phyloP scores from a whole-genome alignment of 2,797 vertebrate species.

The Sarcophilus harrisii region DNA sequence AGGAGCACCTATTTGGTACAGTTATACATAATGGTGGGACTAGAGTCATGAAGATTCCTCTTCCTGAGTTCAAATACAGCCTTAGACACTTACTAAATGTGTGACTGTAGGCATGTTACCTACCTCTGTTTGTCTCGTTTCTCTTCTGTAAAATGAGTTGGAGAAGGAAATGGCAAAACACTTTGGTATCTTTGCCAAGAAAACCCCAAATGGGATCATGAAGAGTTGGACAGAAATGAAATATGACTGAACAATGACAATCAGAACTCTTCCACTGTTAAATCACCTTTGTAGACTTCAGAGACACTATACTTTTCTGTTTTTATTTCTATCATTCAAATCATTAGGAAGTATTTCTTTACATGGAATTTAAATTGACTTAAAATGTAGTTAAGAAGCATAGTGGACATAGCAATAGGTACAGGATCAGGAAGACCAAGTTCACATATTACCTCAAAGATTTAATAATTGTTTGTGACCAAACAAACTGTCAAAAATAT shows the following conservation, averaged over 20 bases:
- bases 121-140: not conserved
- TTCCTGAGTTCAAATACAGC: not conserved
- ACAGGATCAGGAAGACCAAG: not conserved
- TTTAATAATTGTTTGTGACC: too few species aligned
- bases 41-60: not conserved
- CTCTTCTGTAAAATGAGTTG: not conserved
- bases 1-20: not conserved
- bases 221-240: not conserved
- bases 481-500: too few species aligned
- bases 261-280: not conserved
- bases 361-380: not conserved
- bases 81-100: not conserved
- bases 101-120: not conserved
- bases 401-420: not conserved
- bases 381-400: not conserved
- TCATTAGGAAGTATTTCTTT: not conserved
- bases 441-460: not conserved
- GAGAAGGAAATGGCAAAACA: not conserved
- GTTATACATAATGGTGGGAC: not conserved
- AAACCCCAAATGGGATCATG: not conserved
- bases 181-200: not conserved
- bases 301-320: not conserved
- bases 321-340: not conserved
- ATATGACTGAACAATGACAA: not conserved
- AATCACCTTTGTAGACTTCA: not conserved